A percentile compares a stretch with the other conserved stretches of the same genome.
These are phyloP conservation scores for Plectrocnemia conspersa DNA, from an alignment of 1,140 invertebrate species.

Conservation along the genomic window DNA sequence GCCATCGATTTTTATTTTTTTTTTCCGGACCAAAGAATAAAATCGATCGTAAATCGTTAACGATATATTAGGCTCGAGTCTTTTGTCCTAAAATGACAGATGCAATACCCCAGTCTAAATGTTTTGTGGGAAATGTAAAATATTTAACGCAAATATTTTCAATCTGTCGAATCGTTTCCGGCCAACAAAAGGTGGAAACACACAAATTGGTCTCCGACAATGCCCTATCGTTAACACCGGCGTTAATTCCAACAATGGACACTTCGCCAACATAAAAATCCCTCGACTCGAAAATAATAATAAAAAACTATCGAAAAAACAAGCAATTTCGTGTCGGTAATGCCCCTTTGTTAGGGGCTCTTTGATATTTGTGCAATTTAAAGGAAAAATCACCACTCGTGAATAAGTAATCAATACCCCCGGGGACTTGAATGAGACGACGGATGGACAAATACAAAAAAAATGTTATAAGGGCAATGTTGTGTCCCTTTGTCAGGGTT, in stretches of 20 bases:
- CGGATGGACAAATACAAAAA: constrained; percentile 31
- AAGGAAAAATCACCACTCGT: constrained; percentile 33
- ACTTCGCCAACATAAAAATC: background rate
- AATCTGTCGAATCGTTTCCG: constrained; percentile 18
- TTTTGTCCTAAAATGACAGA: background rate
- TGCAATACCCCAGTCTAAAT: too few species aligned
- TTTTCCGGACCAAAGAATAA: too few species aligned
- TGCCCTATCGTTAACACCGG: constrained; percentile 32
- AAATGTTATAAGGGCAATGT: background rate
- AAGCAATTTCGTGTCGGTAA: constrained; percentile 34
- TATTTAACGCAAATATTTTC: constrained; percentile 32
- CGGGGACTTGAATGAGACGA: constrained; percentile 22
- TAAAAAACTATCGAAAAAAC: constrained; percentile 21
- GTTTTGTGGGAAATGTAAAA: constrained; percentile 31
- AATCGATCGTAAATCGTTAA: constrained; percentile 1
- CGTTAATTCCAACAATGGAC: constrained; percentile 29
- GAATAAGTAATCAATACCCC: constrained; percentile 34
- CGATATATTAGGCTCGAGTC: background rate
- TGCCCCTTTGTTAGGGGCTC: constrained; percentile 33
- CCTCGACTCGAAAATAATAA: background rate
- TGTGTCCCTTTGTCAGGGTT: constrained; percentile 17
- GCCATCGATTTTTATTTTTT: too few species aligned
- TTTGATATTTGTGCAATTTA: constrained; percentile 35
- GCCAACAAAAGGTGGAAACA: constrained; percentile 17
- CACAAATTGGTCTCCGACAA: constrained; percentile 30